These are phyloP conservation scores for Dysdera silvatica DNA, from an alignment of 1,140 invertebrate species.

Conservation along the genomic window DNA sequence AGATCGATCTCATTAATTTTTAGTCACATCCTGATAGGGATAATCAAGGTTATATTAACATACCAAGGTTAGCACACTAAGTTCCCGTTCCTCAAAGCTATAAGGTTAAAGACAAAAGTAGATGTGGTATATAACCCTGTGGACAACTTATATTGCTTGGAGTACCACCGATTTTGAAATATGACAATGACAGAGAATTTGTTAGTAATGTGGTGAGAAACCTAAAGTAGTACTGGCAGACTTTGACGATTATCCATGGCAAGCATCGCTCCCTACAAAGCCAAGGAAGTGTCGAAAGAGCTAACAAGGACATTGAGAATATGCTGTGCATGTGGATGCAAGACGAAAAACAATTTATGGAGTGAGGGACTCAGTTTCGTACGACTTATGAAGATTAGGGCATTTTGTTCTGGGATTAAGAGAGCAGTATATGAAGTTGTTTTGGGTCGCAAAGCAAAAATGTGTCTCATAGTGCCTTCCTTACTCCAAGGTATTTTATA, in stretches of 20 bases:
- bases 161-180: slow-evolving; percentile 42
- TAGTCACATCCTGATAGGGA: slow-evolving; percentile 44
- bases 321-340: slow-evolving; percentile 6
- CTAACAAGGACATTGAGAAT: slow-evolving; percentile 12
- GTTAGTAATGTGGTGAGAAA: slow-evolving; percentile 5
- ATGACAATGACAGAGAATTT: slow-evolving; percentile 34
- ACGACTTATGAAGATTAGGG: slow-evolving; percentile 10
- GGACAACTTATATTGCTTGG: slow-evolving; percentile 43
- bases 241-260: slow-evolving; percentile 4
- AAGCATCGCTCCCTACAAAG: slow-evolving; percentile 6
- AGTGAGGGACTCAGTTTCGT: background rate
- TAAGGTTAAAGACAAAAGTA: slow-evolving; percentile 38
- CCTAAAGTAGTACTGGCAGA: background rate
- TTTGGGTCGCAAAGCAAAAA: slow-evolving; percentile 2
- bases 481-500: background rate
- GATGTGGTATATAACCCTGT: slow-evolving; percentile 42
- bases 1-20: slow-evolving; percentile 48
- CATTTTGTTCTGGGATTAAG: slow-evolving; percentile 11
- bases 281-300: slow-evolving; percentile 11
- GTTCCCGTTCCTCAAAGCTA: slow-evolving; percentile 44
- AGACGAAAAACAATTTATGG: background rate
- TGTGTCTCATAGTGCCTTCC: background rate
- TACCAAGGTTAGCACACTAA: slow-evolving; percentile 48
- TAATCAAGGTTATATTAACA: slow-evolving; percentile 43
- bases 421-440: slow-evolving; percentile 8